Evolutionary conservation across 1,140 invertebrate species (phyloP).

Genomic region (Atta cephalotes): DNA sequence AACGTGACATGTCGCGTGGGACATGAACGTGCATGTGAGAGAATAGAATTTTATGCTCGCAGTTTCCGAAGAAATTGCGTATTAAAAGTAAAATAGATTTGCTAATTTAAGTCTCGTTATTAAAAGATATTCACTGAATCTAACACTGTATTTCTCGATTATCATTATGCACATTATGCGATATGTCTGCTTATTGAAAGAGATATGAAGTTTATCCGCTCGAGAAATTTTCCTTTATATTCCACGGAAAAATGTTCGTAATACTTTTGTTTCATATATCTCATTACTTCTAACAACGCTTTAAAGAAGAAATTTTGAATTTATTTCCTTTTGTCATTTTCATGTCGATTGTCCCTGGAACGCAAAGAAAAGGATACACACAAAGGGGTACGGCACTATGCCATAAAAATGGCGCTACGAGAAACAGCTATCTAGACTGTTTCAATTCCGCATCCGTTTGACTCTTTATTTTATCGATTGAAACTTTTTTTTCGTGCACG

Average conservation of each 20-base stretch:
- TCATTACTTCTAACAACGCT: not conserved
- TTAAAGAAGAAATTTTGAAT: slow-evolving; percentile 12
- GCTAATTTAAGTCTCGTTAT: slow-evolving; percentile 8
- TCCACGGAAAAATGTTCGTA: not conserved
- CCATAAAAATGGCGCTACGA: slow-evolving; percentile 12
- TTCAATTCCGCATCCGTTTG: slow-evolving; percentile 32
- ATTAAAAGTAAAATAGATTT: not conserved
- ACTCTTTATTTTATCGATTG: slow-evolving; percentile 38
- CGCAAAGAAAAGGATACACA: not conserved
- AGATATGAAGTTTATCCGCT: not conserved
- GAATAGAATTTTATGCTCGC: slow-evolving; percentile 15
- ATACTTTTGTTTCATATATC: slow-evolving; percentile 5
- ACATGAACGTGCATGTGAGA: not conserved
- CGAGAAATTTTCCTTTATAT: not conserved
- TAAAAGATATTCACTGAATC: slow-evolving; percentile 6
- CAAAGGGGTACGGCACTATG: too few species aligned
- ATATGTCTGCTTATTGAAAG: not conserved
- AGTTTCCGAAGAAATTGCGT: not conserved
- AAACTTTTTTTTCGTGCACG: slow-evolving; percentile 22
- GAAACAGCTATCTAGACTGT: slow-evolving; percentile 30
- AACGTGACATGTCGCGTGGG: slow-evolving; percentile 2
- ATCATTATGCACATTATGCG: not conserved
- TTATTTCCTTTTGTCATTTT: not conserved
- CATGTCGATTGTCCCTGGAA: not conserved
- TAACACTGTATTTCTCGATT: not conserved